phyloP scores from a whole-genome alignment of 2,113 vertebrate species.

The Triplophysa dalaica region DNA sequence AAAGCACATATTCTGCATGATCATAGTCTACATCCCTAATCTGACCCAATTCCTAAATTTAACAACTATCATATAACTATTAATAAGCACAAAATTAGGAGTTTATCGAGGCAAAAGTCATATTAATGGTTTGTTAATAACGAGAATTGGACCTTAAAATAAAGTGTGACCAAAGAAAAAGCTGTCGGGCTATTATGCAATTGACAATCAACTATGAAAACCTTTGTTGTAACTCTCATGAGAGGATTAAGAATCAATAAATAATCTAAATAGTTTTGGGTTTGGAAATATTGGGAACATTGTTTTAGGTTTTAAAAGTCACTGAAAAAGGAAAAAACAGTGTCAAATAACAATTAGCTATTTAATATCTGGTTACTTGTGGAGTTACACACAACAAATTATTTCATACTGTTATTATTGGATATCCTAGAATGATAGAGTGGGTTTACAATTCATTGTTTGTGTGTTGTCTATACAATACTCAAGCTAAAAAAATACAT shows the following conservation, averaged over 20 bases:
- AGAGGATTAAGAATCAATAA: background rate
- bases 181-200: background rate
- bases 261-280: background rate
- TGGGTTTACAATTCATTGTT: background rate
- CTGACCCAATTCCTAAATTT: too few species aligned
- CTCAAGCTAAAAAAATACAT: conserved; percentile 53
- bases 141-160: too few species aligned
- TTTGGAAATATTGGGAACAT: conserved; percentile 28
- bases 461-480: conserved; percentile 18
- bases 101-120: too few species aligned
- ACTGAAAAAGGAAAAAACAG: background rate
- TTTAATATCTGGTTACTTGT: conserved; percentile 9
- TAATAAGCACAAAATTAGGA: too few species aligned
- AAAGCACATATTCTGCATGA: too few species aligned
- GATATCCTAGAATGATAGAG: background rate
- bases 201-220: conserved; percentile 32
- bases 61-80: too few species aligned
- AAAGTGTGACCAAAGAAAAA: background rate
- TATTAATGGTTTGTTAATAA: too few species aligned
- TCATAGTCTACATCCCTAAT: too few species aligned
- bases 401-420: conserved; percentile 9
- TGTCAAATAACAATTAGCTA: conserved; percentile 16
- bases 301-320: background rate
- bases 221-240: background rate
- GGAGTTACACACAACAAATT: conserved; percentile 16